Evolutionary conservation across 2,797 vertebrate genomes (phyloP).

Genomic region (Smutsia gigantea): DNA sequence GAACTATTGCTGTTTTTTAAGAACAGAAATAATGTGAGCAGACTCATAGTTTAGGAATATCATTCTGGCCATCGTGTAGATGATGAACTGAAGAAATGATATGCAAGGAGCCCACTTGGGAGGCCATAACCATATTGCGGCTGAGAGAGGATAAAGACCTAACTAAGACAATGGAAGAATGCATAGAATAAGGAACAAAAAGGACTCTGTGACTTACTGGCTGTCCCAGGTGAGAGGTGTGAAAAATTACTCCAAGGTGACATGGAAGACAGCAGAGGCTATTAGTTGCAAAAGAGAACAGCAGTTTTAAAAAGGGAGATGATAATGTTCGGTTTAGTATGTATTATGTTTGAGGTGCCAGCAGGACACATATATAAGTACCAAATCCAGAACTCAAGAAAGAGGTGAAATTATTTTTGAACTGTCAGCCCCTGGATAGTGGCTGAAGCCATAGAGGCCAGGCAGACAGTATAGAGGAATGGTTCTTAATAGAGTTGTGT

Average conservation of each 20-base stretch:
- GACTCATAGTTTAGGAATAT: not conserved
- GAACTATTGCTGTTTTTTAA: not conserved
- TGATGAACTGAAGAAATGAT: not conserved
- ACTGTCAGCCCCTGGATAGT: not conserved
- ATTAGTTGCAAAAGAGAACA: not conserved
- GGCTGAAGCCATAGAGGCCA: not conserved
- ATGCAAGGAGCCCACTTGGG: not conserved
- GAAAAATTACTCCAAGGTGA: slow-evolving; percentile 9
- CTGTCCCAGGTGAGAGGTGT: not conserved
- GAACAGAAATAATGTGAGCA: not conserved
- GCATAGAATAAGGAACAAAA: not conserved
- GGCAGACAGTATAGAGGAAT: not conserved
- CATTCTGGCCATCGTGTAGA: not conserved
- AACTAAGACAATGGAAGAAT: not conserved
- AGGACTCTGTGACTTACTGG: not conserved
- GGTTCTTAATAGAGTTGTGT: not conserved
- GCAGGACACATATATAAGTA: not conserved
- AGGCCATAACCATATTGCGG: not conserved
- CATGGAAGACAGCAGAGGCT: not conserved
- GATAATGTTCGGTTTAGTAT: not conserved
- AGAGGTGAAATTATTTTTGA: not conserved
- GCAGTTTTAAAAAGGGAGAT: not conserved
- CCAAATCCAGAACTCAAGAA: not conserved
- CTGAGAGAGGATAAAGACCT: not conserved
- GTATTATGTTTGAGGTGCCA: not conserved